Percentiles rank a stretch among this genome's conserved stretches.
These are phyloP conservation scores for Colossoma macropomum DNA, from an alignment of 2,113 vertebrate species.

Conservation along the genomic window DNA sequence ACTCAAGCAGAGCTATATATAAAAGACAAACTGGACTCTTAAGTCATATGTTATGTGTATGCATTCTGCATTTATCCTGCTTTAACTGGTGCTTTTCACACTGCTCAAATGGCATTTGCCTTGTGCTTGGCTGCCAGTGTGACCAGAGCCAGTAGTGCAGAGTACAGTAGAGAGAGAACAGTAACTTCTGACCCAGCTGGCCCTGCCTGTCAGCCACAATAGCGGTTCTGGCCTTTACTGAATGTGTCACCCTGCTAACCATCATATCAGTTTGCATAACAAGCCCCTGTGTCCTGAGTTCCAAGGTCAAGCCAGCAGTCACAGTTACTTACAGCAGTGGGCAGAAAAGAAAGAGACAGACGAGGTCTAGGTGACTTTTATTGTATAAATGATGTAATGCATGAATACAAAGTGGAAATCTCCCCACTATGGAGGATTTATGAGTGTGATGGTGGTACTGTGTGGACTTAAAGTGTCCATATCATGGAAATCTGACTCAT, in stretches of 20 bases:
- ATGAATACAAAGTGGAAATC: background rate
- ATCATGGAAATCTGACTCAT: no score
- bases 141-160: constrained; percentile 1
- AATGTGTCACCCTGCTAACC: constrained; percentile 44
- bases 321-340: constrained; percentile 2
- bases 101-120: background rate
- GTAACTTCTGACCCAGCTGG: constrained; percentile 45
- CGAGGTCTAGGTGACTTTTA: background rate
- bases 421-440: background rate
- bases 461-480: background rate
- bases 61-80: background rate
- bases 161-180: constrained; percentile 34
- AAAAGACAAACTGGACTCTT: background rate
- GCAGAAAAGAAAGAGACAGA: constrained; percentile 14
- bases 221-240: constrained; percentile 17
- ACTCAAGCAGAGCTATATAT: background rate
- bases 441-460: background rate
- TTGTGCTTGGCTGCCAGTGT: constrained; percentile 6
- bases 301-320: constrained; percentile 35
- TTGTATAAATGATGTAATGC: constrained; percentile 4
- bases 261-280: constrained; percentile 50
- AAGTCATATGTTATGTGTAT: no score
- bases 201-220: constrained; percentile 41
- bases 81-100: constrained; percentile 7
- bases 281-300: constrained; percentile 4